phyloP scores from a whole-genome alignment of 2,888 invertebrate species.

The Argyresthia albistria region DNA sequence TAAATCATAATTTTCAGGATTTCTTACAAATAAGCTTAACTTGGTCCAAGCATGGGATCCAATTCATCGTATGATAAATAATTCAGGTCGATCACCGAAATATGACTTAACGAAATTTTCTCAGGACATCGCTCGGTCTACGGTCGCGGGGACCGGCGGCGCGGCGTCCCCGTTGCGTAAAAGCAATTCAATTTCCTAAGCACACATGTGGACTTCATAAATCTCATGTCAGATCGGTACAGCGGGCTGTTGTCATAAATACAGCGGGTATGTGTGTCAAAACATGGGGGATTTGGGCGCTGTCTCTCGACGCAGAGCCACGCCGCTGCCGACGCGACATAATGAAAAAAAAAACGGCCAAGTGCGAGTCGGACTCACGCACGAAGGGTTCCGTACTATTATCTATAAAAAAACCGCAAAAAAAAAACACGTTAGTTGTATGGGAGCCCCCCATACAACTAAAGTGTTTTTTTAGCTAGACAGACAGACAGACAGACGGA shows the following conservation, averaged over 20 bases:
- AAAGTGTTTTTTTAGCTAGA: too few relatives aligned
- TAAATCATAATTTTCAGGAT: not conserved
- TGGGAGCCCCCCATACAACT: too few relatives aligned
- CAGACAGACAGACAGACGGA: too few relatives aligned
- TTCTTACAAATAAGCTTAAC: not conserved
- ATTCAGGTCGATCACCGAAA: not conserved
- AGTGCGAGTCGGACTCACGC: too few relatives aligned
- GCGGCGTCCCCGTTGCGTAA: conserved; percentile 3
- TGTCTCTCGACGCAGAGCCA: conserved; percentile 24
- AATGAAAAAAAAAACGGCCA: conserved; percentile 47
- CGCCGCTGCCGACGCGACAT: conserved; percentile 42
- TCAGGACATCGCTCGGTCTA: not conserved
- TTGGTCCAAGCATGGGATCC: too few relatives aligned
- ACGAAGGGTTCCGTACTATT: too few relatives aligned
- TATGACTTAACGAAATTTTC: not conserved
- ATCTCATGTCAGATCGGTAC: conserved; percentile 54
- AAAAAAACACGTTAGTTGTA: too few relatives aligned
- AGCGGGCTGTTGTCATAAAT: conserved; percentile 58
- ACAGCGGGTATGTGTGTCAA: conserved; percentile 62
- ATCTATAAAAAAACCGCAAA: too few relatives aligned
- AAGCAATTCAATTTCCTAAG: conserved; percentile 49
- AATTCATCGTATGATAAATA: not conserved
- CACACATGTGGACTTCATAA: conserved; percentile 67
- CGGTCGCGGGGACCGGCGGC: too few relatives aligned
- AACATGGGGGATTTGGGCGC: conserved; percentile 62